These are phyloP conservation scores for Malurus elegans DNA, from an alignment of 2,113 vertebrate genomes.

Conservation along the genomic window DNA sequence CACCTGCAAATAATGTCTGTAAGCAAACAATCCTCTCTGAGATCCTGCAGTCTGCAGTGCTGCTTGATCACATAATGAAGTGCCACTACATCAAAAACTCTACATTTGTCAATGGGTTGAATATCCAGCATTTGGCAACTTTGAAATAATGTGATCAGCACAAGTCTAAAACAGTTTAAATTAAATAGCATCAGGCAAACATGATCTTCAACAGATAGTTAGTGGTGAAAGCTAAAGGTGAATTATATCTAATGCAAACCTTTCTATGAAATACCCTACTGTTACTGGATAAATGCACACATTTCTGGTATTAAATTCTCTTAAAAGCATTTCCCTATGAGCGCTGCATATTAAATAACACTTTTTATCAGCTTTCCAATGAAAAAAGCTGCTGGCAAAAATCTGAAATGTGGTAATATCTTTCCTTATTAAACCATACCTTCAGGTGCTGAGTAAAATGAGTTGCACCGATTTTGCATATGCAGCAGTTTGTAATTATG, in stretches of 20 bases:
- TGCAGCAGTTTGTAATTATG: not conserved
- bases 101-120: not conserved
- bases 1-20: not conserved
- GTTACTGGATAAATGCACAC: not conserved
- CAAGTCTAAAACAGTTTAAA: not conserved
- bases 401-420: conserved; percentile 5
- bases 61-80: not conserved
- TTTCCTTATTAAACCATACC: conserved; percentile 53
- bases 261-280: not conserved
- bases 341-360: not conserved
- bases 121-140: not conserved
- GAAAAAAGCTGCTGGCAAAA: conserved; percentile 37
- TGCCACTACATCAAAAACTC: not conserved
- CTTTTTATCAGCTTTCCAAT: conserved; percentile 36
- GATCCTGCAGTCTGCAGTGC: not conserved
- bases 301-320: not conserved
- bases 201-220: not conserved
- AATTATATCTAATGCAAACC: not conserved
- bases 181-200: not conserved
- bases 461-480: conserved; percentile 9
- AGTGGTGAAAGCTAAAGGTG: not conserved
- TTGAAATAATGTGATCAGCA: not conserved
- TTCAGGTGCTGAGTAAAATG: conserved; percentile 37
- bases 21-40: not conserved
- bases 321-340: not conserved